Percentiles rank a stretch among this genome's conserved stretches.
These are phyloP conservation scores for Rhyzopertha dominica DNA, from an alignment of 1,140 invertebrate genomes.

Conservation along the genomic window DNA sequence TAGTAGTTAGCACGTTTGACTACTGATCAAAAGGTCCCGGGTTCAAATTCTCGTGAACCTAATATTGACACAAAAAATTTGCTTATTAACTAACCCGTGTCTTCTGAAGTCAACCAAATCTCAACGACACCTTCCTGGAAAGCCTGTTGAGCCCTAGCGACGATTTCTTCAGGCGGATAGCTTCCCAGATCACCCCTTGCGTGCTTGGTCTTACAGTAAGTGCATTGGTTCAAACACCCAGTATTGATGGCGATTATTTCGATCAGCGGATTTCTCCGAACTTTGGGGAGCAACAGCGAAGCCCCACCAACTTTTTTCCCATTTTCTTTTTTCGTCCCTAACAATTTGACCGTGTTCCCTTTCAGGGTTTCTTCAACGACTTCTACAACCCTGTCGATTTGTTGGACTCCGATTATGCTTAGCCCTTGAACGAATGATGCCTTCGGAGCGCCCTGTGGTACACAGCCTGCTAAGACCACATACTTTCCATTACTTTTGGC, in stretches of 20 bases:
- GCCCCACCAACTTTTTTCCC: constrained; percentile 85
- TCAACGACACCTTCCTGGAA: constrained; percentile 92
- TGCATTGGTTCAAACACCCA: constrained; percentile 96
- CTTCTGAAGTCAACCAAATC: constrained; percentile 98
- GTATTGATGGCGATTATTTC: constrained; percentile 98
- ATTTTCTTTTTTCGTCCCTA: constrained; percentile 75
- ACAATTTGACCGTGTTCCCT: constrained; percentile 78
- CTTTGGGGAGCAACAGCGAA: constrained; percentile 83
- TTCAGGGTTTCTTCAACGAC: constrained; percentile 98
- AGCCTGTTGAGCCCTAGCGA: constrained; percentile 73
- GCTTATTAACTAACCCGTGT: constrained; percentile 70
- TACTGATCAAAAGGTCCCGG: too few relatives aligned
- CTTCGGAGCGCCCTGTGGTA: constrained; percentile 83
- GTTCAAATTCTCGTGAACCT: too few relatives aligned
- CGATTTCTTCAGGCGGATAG: constrained; percentile 82
- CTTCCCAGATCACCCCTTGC: constrained; percentile 92
- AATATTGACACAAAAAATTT: too few relatives aligned
- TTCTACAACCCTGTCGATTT: constrained; percentile 96
- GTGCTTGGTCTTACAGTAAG: constrained; percentile 98
- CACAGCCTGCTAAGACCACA: constrained; percentile 93
- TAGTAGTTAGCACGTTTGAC: too few relatives aligned
- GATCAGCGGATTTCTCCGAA: constrained; percentile 90
- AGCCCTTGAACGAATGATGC: constrained; percentile 71
- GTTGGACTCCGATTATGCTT: constrained; percentile 94
- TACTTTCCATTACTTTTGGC: constrained; percentile 73